Percentiles rank a stretch among this genome's conserved stretches.
Conservation (phyloP, 1,140 invertebrate genomes). For the Thaumetopoea pityocampa region DNA sequence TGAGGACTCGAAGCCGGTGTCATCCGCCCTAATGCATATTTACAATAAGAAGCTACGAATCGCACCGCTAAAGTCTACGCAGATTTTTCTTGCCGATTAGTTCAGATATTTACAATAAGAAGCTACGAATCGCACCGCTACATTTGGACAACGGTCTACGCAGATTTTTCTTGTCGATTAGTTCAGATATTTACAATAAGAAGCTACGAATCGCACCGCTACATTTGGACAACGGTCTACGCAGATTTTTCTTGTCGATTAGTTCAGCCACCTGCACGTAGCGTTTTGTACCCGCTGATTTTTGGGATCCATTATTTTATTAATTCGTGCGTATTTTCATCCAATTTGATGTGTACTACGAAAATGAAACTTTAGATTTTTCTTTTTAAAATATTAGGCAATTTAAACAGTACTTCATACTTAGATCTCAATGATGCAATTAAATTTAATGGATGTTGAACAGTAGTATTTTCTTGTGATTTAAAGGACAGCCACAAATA, state of each 20-base stretch:
- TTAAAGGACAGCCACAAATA: no score
- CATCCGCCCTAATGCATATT: slow-evolving; percentile 67
- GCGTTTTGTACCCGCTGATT: slow-evolving; percentile 35
- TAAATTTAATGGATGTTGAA: no score
- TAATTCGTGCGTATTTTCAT: neutral
- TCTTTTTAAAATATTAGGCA: no score
- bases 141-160: no score
- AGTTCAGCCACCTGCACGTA: slow-evolving; percentile 35
- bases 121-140: slow-evolving; percentile 30
- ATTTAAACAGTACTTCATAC: no score
- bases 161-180: slow-evolving; percentile 34
- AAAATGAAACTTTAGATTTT: no score
- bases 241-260: slow-evolving; percentile 39
- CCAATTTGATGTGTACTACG: neutral
- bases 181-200: slow-evolving; percentile 68
- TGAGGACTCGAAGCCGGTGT: slow-evolving; percentile 45
- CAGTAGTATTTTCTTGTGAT: no score
- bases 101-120: slow-evolving; percentile 37
- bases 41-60: slow-evolving; percentile 48
- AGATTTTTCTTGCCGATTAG: slow-evolving; percentile 43
- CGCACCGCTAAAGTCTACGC: slow-evolving; percentile 31
- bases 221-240: no score
- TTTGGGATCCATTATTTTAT: slow-evolving; percentile 29
- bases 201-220: slow-evolving; percentile 30
- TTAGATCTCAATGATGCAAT: no score